Base-by-base conservation (phyloP, 2,888 invertebrate genomes). In the Lochmaea capreae region DNA sequence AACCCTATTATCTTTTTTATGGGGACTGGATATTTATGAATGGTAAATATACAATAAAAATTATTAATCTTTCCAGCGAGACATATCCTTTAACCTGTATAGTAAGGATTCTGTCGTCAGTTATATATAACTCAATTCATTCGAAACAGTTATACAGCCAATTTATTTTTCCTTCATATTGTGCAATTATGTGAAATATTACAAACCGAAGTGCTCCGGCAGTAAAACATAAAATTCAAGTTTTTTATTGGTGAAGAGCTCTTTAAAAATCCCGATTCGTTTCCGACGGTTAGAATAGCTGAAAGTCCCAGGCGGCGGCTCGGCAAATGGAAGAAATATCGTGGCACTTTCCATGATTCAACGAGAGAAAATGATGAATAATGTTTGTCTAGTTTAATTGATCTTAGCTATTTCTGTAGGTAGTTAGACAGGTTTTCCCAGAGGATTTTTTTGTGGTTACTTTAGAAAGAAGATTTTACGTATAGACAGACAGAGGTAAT, bases 221-320 rank as follows among this genome's bases (percentile, higher is more conserved):
- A 69, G 65, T 73, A 69, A 69, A 73, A 73, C 42, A 65, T 73
- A 68, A 73, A 73, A 73, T 65, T 65, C 65, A 59, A 39, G 63
- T 65, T 43, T 73, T 73, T 68, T 68, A 73, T 73, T 65, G 73
- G 58, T 18, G 58, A 46, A 46, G 65, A 73, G 68, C 65, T 68
- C 68, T 67, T 73, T 63, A 52, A 68, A 73, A 68, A 72, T 67
- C 63, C 72, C 67, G 67, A 72, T 66, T 63, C 49, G 67, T 57
- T 57, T 57, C 46, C 54, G 52, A 42, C 63, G 57, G 43, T 43
- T 54, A 69, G 62, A 49, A 42, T 26, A 22, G 49, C 22, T 63
- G 42, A 22, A 70, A 70, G 16, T 70, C 39, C n/a, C 71, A 65
- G 39, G 16, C 66, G 46, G 18, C 33, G 39, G 16, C 54, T 33